Percentiles rank a stretch among this genome's conserved stretches.
Conservation (phyloP, 2,888 invertebrate genomes). For the Dione juno region DNA sequence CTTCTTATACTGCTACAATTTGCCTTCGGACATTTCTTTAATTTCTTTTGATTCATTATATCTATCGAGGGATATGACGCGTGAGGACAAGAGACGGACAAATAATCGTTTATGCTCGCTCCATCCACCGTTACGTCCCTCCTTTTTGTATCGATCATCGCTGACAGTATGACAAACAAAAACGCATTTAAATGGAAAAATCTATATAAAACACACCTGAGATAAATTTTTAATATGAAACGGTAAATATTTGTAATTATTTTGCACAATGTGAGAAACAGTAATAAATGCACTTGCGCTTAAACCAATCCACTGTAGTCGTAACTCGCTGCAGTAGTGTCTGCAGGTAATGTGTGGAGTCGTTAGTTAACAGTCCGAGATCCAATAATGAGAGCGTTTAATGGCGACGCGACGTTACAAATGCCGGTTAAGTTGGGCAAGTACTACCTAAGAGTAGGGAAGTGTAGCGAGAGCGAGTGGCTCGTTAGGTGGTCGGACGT, state of each 20-base stretch:
- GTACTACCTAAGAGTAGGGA: background rate
- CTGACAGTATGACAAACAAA: background rate
- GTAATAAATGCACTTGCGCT: constrained; percentile 7
- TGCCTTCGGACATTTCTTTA: background rate
- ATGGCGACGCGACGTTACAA: constrained; percentile 4
- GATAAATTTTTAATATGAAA: background rate
- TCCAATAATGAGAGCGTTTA: constrained; percentile 18
- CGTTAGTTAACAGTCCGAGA: constrained; percentile 23
- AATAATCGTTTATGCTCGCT: constrained; percentile 25
- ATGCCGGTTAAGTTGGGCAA: constrained; percentile 12
- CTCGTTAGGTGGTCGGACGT: constrained; percentile 33
- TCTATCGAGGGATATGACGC: constrained; percentile 27
- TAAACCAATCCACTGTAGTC: background rate
- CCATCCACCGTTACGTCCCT: constrained; percentile 3
- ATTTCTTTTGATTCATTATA: background rate
- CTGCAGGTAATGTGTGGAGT: constrained; percentile 15
- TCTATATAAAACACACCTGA: background rate
- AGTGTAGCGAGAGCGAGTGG: constrained; percentile 25
- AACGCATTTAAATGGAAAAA: constrained; percentile 5
- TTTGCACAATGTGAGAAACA: background rate
- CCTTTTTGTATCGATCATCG: background rate
- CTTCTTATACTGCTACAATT: background rate
- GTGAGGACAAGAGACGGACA: constrained; percentile 27
- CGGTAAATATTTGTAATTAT: background rate
- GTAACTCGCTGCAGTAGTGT: constrained; percentile 1